Evolutionary conservation across 2,888 invertebrate genomes (phyloP).

Genomic region (Pycnomerus fuliginosus): DNA sequence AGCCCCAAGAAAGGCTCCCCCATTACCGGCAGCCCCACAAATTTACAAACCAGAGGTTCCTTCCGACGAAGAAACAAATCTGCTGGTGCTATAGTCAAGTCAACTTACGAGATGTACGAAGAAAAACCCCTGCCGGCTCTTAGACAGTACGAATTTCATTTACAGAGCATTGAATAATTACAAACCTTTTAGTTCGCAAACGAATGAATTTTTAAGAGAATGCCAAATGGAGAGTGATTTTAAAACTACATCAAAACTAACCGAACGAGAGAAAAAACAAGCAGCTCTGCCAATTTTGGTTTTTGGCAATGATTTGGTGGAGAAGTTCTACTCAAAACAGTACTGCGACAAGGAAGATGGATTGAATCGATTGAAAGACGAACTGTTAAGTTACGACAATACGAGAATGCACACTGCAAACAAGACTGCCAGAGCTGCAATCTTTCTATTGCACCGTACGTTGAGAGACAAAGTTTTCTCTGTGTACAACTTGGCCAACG

Average conservation of each 20-base stretch:
- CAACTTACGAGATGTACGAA: constrained; percentile 85
- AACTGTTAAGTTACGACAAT: constrained; percentile 55
- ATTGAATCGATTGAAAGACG: constrained; percentile 65
- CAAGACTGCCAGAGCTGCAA: constrained; percentile 80
- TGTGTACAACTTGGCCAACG: constrained; percentile 82
- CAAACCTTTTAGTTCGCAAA: constrained; percentile 75
- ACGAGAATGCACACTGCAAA: constrained; percentile 61
- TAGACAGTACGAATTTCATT: constrained; percentile 77
- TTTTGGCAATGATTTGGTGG: constrained; percentile 87
- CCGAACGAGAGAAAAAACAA: constrained; percentile 81
- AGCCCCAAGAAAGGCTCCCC: constrained; percentile 55
- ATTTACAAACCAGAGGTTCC: constrained; percentile 55
- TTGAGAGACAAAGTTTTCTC: constrained; percentile 87
- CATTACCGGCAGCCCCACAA: constrained; percentile 56
- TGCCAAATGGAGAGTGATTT: constrained; percentile 63
- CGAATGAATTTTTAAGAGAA: constrained; percentile 77
- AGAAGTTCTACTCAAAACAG: constrained; percentile 87
- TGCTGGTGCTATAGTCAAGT: constrained; percentile 58
- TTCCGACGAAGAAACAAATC: constrained; percentile 65
- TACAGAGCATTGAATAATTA: constrained; percentile 80
- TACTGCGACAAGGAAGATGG: constrained; percentile 89
- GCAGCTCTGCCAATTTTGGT: constrained; percentile 88
- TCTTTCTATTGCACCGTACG: constrained; percentile 75
- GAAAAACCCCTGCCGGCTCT: constrained; percentile 81
- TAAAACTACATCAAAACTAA: constrained; percentile 61